A percentile compares a stretch with the other conserved stretches of the same genome.
phyloP scores from a whole-genome alignment of 2,113 vertebrate species.

The Desmodus rotundus region DNA sequence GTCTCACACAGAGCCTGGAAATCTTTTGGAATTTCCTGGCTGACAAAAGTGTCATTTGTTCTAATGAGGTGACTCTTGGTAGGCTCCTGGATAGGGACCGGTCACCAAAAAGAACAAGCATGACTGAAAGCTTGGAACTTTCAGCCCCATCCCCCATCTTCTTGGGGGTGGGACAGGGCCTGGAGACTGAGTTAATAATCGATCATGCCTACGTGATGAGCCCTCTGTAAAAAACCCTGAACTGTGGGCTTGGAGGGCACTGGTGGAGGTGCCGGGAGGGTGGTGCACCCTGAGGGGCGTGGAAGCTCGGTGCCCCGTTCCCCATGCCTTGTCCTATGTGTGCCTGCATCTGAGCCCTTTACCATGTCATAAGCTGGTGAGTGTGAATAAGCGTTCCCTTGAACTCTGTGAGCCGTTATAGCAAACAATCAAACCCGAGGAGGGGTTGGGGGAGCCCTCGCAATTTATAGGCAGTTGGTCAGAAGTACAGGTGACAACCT shows the following conservation, averaged over 20 bases:
- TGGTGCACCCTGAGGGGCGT: fast-evolving
- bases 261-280: not conserved
- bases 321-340: not conserved
- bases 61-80: not conserved
- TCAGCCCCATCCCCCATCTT: not conserved
- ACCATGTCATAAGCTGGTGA: not conserved
- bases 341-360: not conserved
- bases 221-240: not conserved
- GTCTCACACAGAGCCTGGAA: not conserved
- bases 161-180: not conserved
- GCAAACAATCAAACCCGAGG: not conserved
- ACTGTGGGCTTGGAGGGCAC: not conserved
- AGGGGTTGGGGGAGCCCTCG: not conserved
- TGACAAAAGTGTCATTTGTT: not conserved
- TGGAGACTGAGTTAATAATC: not conserved
- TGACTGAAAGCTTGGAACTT: not conserved
- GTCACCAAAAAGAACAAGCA: not conserved
- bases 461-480: not conserved
- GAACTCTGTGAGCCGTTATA: not conserved
- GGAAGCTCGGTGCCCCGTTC: not conserved
- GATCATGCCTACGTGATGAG: not conserved
- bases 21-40: not conserved
- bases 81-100: not conserved
- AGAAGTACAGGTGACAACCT: not conserved
- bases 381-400: not conserved